Evolutionary conservation across 2,113 vertebrate genomes (phyloP), one percentile per base, ranked within the genome.

Genomic region (Dolichallabes microphthalmus): DNA sequence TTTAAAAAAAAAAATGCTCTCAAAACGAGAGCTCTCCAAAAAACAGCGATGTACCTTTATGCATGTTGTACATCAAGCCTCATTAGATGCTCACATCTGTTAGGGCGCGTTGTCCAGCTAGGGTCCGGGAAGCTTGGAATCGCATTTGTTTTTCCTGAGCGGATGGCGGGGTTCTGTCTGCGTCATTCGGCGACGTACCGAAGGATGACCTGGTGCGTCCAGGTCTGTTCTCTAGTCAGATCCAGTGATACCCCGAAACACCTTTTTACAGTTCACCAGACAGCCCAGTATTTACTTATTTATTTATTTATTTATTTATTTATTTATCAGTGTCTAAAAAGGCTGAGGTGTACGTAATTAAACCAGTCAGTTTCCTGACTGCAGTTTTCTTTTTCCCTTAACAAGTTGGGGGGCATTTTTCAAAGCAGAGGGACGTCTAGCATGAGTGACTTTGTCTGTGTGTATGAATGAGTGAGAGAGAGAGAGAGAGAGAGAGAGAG

Each of bases 221-320:
- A 83, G 86, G 55, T 32, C 69, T 82, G 50, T 15, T 53, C 14
- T 55, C 74, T 57, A 32, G 8, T 30, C n/a, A 32, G 55, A 91
- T 90, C 82, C 84, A 90, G 89, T 85, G 89, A 92, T 88, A 89
- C 83, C 66, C 90, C 89, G 90, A 82, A 88, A 83, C 87, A 27
- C 69, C 84, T 81, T 74, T 83, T 87, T 86, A 88, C 78, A 86
- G 84, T 90, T 89, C 76, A 86, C 50, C 85, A 58, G 58, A 53
- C 84, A 84, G 85, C 32, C 27, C 60, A 22, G 45, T 63, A 15
- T 22, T 71, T 63, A 74, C 25, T 8, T 6, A 45, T 6, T 0
- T 85, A 60, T 63, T 2, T 50, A 35, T 35, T 2, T 35, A 35
- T 35, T 35, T 2, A 35, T 35, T 35, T 35, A n/a, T 45, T 17